Conservation (phyloP, 2,888 invertebrate genomes). For the Morpho helenor region DNA sequence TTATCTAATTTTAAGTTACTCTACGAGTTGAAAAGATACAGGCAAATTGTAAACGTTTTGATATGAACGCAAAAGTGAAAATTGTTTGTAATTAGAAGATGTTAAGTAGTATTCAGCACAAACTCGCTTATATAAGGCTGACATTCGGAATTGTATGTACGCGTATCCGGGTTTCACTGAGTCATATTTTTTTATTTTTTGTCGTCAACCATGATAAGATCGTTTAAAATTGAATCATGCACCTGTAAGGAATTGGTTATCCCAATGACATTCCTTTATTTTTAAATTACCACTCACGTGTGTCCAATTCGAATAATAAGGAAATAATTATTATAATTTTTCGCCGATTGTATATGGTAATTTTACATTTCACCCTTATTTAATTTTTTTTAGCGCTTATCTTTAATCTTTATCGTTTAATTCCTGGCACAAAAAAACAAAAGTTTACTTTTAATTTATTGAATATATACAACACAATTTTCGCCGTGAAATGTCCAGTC, state of each 20-base stretch:
- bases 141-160: slow-evolving; percentile 45
- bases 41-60: too few species aligned
- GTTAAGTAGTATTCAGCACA: slow-evolving; percentile 4
- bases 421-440: too few species aligned
- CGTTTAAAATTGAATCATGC: slow-evolving; percentile 14
- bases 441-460: too few species aligned
- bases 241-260: slow-evolving; percentile 15
- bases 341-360: background rate
- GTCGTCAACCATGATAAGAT: slow-evolving; percentile 21
- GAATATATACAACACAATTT: too few species aligned
- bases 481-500: too few species aligned
- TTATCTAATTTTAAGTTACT: too few species aligned
- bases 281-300: too few species aligned
- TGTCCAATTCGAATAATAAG: slow-evolving; percentile 10
- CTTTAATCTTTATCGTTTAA: too few species aligned
- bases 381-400: too few species aligned
- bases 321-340: background rate
- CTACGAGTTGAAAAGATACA: background rate
- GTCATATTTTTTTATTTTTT: slow-evolving; percentile 31
- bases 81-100: slow-evolving; percentile 6
- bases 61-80: background rate
- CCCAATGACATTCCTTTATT: slow-evolving; percentile 12
- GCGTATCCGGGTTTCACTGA: slow-evolving; percentile 54
- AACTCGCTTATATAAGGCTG: slow-evolving; percentile 41
- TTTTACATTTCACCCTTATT: slow-evolving; percentile 1